phyloP scores from a whole-genome alignment of 2,888 invertebrate species.

The Epistrophella euchroma region DNA sequence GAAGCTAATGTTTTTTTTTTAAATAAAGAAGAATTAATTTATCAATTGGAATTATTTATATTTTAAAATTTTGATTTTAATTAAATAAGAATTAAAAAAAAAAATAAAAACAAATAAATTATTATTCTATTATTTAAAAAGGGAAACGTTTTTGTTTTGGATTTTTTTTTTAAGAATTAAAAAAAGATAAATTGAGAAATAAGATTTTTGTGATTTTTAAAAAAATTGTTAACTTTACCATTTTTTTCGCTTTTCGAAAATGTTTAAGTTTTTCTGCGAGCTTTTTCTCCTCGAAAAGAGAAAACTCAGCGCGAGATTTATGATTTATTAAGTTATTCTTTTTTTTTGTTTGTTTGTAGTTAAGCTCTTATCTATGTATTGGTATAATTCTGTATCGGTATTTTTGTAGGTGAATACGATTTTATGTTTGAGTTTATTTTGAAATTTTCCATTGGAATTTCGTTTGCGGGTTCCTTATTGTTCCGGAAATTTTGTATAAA shows the following conservation, averaged over 20 bases:
- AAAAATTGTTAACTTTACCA: constrained; percentile 76
- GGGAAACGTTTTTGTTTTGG: constrained; percentile 11
- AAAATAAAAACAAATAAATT: constrained; percentile 36
- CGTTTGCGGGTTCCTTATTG: constrained; percentile 69
- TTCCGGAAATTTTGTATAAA: constrained; percentile 64
- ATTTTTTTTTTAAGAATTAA: constrained; percentile 45
- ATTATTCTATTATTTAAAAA: constrained; percentile 50
- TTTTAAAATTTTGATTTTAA: constrained; percentile 41
- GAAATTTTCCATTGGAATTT: constrained; percentile 70
- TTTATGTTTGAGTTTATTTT: constrained; percentile 59
- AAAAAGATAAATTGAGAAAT: constrained; percentile 53
- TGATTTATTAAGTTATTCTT: constrained; percentile 34
- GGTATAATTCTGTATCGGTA: constrained; percentile 32
- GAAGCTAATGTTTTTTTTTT: constrained; percentile 62
- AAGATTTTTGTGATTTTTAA: constrained; percentile 68
- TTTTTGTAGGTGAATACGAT: constrained; percentile 57
- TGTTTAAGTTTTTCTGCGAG: constrained; percentile 74
- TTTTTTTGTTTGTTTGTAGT: constrained; percentile 35
- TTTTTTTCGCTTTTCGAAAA: constrained; percentile 76
- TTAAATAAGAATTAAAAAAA: constrained; percentile 15
- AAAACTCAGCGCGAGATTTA: constrained; percentile 69
- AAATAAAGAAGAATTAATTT: constrained; percentile 40
- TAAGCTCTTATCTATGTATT: constrained; percentile 54
- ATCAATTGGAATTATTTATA: constrained; percentile 44
- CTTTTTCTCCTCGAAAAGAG: constrained; percentile 73